These are phyloP conservation scores for Heteropelma amictum DNA, from an alignment of 2,888 invertebrate species.

Conservation along the genomic window DNA sequence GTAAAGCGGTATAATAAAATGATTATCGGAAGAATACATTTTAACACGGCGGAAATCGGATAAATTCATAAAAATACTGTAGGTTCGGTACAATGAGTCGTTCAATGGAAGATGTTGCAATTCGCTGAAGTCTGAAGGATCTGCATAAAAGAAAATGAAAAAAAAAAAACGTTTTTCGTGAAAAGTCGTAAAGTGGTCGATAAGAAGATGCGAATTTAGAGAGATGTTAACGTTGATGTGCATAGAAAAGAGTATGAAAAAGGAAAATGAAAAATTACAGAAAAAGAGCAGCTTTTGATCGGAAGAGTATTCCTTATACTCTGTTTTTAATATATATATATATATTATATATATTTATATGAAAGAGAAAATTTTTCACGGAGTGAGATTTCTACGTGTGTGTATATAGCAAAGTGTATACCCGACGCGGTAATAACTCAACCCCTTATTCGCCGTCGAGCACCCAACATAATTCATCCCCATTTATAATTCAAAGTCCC, in stretches of 20 bases:
- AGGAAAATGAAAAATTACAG: conserved; percentile 63
- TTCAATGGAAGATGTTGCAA: no score
- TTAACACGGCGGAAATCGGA: no score
- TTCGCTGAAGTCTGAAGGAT: no score
- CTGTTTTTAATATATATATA: background rate
- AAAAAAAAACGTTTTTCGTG: no score
- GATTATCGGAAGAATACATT: no score
- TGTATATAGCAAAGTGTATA: conserved; percentile 44
- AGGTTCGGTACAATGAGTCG: no score
- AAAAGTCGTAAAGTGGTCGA: no score
- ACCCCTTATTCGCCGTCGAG: conserved; percentile 56
- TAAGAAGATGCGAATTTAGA: background rate
- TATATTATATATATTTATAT: background rate
- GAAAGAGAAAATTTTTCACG: no score
- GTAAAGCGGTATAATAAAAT: no score
- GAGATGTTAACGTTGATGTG: background rate
- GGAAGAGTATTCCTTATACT: conserved; percentile 3
- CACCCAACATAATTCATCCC: conserved; percentile 70
- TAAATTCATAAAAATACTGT: no score
- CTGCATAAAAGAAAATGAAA: no score
- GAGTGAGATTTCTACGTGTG: background rate
- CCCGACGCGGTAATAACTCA: conserved; percentile 64
- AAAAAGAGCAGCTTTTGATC: conserved; percentile 58
- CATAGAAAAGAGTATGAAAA: conserved; percentile 31
- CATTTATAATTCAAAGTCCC: conserved; percentile 69